Evolutionary conservation across 1,140 invertebrate genomes (phyloP), one percentile per base, ranked within the genome.

Genomic region (Carcinoscorpius rotundicauda): DNA sequence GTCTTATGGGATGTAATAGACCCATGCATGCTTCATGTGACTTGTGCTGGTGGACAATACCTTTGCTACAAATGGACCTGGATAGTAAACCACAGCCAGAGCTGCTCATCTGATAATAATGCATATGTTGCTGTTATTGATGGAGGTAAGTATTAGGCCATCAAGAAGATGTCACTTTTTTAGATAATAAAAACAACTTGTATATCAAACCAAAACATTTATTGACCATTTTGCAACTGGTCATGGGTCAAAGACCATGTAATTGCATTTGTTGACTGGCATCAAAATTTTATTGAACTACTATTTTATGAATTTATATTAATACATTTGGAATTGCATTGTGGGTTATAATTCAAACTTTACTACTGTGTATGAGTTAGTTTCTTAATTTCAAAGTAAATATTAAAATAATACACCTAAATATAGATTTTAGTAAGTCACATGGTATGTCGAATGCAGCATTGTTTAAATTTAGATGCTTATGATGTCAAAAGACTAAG

Each of bases 91-190:
- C 77, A 78, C 61, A 86, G 82, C 68, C 73, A 64, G 66, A 83
- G 8, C 76, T 75, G 68, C 72, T 66, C 55, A 55, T 69, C 61
- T 70, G n/a, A 74, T 64, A 82, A 86, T 75, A 79, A 82, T 74
- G 79, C 83, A 8, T 73, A 82, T 11, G 84, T 90, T 6, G 82
- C 81, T 66, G 89, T 92, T 49, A 87, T 93, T 71, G 87, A 93
- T 82, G 88, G 88, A 69, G 73, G 80, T 80, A 76, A 73, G 70
- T 29, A 29, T 29, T 29, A 29, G 29, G 29, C 29, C 29, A 29
- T 29, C 29, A 29, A 29, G 29, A 29, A 29, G 53, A 4, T 62
- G 8, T 53, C 53, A 55, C 8, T 55, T 9, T 9, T 9, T 55
- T 55, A 9, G n/a, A 55, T 9, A 3, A 9, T 8, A 55, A 9